A percentile compares a stretch with the other conserved stretches of the same genome.
Evolutionary conservation across 1,140 invertebrate species (phyloP).

Genomic region (Dendrolimus punctatus): DNA sequence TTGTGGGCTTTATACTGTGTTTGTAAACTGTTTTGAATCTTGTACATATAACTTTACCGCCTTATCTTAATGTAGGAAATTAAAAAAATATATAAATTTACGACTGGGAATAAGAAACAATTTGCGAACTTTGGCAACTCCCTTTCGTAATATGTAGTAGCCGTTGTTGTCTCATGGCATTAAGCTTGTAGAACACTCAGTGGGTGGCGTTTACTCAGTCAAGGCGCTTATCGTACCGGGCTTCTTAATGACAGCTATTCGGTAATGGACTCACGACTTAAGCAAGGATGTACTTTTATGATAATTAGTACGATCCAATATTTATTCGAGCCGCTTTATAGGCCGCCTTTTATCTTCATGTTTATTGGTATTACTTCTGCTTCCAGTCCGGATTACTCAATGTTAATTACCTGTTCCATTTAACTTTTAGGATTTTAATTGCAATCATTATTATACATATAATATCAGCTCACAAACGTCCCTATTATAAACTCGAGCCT

Average conservation of each 20-base stretch:
- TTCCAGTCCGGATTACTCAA: constrained; percentile 34
- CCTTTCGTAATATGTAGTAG: constrained; percentile 27
- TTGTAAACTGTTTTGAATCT: too few relatives aligned
- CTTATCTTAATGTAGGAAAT: too few relatives aligned
- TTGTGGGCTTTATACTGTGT: too few relatives aligned
- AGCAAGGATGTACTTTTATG: constrained; percentile 54
- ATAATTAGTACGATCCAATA: constrained; percentile 64
- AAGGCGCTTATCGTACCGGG: constrained; percentile 31
- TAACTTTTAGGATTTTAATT: constrained; percentile 31
- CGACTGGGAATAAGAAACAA: too few relatives aligned
- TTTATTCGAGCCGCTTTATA: constrained; percentile 52
- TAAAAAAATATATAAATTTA: too few relatives aligned
- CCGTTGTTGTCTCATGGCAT: constrained; percentile 29
- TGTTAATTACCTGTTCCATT: constrained; percentile 40
- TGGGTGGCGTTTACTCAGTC: constrained; percentile 48
- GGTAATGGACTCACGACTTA: constrained; percentile 50
- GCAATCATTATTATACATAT: constrained; percentile 13
- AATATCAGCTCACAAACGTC: background rate
- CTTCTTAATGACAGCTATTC: constrained; percentile 60
- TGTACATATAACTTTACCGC: too few relatives aligned
- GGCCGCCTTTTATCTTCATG: constrained; percentile 53
- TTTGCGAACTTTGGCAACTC: too few relatives aligned
- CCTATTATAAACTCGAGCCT: background rate
- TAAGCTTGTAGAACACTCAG: constrained; percentile 25
- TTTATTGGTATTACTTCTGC: constrained; percentile 54